phyloP scores from a whole-genome alignment of 2,113 vertebrate species.

The Lonchura striata region DNA sequence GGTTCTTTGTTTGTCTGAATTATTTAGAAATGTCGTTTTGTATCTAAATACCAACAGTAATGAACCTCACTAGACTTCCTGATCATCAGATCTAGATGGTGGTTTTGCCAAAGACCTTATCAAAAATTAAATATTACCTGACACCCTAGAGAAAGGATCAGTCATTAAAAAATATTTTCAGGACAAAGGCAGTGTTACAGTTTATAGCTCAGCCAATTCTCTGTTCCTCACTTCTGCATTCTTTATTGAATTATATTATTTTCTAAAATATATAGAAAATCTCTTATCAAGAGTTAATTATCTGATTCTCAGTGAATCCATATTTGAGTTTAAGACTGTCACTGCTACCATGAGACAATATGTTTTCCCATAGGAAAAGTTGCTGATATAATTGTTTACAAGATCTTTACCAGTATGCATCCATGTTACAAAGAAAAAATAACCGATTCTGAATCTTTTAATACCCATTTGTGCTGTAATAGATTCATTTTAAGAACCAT shows the following conservation, averaged over 20 bases:
- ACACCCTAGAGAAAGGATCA: background rate
- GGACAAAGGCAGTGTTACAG: background rate
- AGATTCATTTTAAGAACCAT: background rate
- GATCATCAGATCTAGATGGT: background rate
- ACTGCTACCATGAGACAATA: background rate
- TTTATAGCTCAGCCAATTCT: background rate
- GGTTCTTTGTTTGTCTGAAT: constrained; percentile 50
- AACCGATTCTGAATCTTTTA: background rate
- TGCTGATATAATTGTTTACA: background rate
- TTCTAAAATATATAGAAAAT: background rate
- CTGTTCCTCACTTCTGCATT: background rate
- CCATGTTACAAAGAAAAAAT: background rate
- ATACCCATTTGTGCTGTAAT: background rate
- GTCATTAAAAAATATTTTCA: background rate
- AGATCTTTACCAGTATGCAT: background rate
- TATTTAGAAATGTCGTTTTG: constrained; percentile 19
- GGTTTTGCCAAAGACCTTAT: background rate
- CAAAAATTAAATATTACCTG: background rate
- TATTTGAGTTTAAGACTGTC: background rate
- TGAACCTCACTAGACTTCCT: constrained; percentile 29
- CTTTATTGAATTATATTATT: background rate
- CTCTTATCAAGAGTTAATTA: background rate
- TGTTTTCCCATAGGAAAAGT: background rate
- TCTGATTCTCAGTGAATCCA: background rate
- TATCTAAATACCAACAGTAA: constrained; percentile 36